phyloP scores from a whole-genome alignment of 1,140 invertebrate species.

The Penaeus vannamei region DNA sequence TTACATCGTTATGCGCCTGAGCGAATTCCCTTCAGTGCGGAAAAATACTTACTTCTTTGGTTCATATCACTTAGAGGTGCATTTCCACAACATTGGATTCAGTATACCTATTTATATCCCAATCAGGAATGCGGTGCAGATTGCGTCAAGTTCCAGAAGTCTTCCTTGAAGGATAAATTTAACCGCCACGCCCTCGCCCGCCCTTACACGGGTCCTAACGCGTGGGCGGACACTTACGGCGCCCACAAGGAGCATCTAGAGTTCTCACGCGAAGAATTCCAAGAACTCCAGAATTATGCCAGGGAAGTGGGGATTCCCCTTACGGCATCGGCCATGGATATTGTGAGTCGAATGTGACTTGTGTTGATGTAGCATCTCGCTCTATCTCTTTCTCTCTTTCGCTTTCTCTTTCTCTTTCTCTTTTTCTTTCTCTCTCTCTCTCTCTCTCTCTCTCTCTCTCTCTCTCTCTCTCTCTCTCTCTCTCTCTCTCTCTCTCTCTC shows the following conservation, averaged over 20 bases:
- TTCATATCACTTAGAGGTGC: too few relatives aligned
- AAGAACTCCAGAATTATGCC: constrained; percentile 79
- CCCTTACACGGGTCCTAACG: constrained; percentile 78
- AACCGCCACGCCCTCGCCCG: constrained; percentile 77
- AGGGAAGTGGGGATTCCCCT: constrained; percentile 78
- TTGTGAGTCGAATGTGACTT: constrained; percentile 73
- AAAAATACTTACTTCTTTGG: too few relatives aligned
- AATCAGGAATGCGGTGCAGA: constrained; percentile 80
- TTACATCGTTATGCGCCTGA: too few relatives aligned
- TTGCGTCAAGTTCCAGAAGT: constrained; percentile 89
- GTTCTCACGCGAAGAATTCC: constrained; percentile 79
- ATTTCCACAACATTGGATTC: too few relatives aligned
- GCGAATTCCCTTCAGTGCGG: too few relatives aligned
- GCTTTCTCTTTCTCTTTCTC: constrained; percentile 18
- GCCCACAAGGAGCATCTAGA: constrained; percentile 83
- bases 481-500: too few relatives aligned
- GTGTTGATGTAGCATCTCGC: not conserved
- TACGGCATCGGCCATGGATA: constrained; percentile 86
- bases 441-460: constrained; percentile 7
- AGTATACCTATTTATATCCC: not conserved
- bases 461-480: too few relatives aligned
- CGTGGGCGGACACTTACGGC: constrained; percentile 84
- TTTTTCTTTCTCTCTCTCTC: constrained; percentile 37
- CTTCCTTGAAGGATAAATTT: constrained; percentile 80
- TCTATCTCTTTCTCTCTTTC: constrained; percentile 31